Evolutionary conservation across 2,888 invertebrate species (phyloP).

Genomic region (Ochropleura leucogaster): DNA sequence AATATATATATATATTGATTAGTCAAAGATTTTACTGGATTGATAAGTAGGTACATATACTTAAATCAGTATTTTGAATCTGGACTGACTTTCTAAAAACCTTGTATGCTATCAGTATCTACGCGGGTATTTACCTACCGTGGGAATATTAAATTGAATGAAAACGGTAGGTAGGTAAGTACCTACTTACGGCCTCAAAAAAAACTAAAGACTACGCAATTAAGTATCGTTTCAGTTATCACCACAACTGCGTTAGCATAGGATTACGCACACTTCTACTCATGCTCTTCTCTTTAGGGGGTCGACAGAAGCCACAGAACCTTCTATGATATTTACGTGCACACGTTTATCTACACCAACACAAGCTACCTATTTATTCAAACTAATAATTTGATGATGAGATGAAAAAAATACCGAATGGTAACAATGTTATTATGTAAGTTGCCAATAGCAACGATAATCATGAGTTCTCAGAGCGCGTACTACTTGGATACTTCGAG

Average conservation of each 20-base stretch:
- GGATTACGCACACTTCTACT: neutral
- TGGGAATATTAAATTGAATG: conserved; percentile 12
- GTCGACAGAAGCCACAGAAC: neutral
- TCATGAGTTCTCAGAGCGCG: conserved; percentile 17
- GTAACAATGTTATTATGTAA: conserved; percentile 5
- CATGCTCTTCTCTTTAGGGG: neutral
- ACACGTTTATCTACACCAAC: neutral
- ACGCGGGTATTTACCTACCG: neutral
- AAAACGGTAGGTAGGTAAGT: neutral
- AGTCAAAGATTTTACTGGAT: conserved; percentile 18
- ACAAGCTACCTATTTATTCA: neutral
- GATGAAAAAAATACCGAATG: neutral
- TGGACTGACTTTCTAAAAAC: conserved; percentile 21
- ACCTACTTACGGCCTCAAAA: conserved; percentile 11
- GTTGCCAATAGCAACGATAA: conserved; percentile 21
- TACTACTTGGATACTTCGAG: neutral
- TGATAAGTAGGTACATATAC: conserved; percentile 6
- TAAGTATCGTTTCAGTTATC: neutral
- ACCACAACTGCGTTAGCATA: neutral
- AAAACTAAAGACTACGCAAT: conserved; percentile 2
- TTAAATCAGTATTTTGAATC: conserved; percentile 6
- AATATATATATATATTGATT: too few relatives aligned
- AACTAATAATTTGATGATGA: neutral
- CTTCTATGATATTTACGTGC: neutral
- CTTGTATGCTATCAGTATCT: conserved; percentile 1